Evolutionary conservation across 2,797 vertebrate species (phyloP).

Genomic region (Myotis vivesi): DNA sequence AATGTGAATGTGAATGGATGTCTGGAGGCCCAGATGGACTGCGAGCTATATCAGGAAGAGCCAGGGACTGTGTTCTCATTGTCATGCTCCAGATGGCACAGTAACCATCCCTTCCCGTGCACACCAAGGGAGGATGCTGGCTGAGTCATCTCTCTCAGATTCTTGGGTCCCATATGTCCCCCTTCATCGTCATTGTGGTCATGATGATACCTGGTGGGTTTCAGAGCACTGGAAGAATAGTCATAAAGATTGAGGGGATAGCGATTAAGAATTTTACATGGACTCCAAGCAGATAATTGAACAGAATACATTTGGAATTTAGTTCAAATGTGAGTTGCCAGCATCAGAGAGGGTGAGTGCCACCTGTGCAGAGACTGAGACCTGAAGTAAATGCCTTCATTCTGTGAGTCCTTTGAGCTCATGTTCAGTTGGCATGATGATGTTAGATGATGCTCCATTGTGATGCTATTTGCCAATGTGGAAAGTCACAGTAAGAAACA

Average conservation of each 20-base stretch:
- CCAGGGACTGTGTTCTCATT: neutral
- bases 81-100: slow-evolving; percentile 23
- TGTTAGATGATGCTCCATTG: neutral
- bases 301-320: neutral
- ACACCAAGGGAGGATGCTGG: neutral
- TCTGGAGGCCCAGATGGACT: slow-evolving; percentile 48
- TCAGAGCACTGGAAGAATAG: neutral
- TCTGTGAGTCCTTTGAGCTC: neutral
- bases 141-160: neutral
- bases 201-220: neutral
- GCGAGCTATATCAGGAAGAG: neutral
- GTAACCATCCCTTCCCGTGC: neutral
- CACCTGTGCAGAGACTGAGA: neutral
- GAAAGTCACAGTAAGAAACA: neutral
- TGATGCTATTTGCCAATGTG: neutral
- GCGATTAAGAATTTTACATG: neutral
- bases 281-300: neutral
- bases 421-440: neutral
- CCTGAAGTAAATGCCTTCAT: neutral
- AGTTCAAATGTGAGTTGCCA: neutral
- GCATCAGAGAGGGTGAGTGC: neutral
- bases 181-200: neutral
- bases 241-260: neutral
- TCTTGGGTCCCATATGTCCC: neutral
- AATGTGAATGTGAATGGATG: slow-evolving; percentile 16